These are phyloP conservation scores for Orthonychiurus folsomi DNA, from an alignment of 2,888 invertebrate species.

Conservation along the genomic window DNA sequence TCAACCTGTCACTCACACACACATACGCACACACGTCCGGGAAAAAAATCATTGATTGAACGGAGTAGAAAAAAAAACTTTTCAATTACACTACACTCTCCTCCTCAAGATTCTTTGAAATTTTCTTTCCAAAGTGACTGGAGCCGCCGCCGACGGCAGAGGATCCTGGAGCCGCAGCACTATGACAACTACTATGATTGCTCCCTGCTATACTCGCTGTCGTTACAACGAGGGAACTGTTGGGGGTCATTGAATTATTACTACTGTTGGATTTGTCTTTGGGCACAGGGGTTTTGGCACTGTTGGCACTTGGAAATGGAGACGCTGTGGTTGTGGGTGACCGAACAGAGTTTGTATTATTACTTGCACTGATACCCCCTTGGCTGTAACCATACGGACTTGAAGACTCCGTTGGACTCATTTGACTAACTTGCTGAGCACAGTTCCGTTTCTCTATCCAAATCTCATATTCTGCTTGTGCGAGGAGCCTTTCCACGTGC, in stretches of 20 bases:
- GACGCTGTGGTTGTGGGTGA: constrained; percentile 13
- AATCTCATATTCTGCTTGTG: constrained; percentile 41
- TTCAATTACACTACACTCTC: constrained; percentile 39
- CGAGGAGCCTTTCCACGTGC: constrained; percentile 40
- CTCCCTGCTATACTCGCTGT: background rate
- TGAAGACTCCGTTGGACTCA: constrained; percentile 37
- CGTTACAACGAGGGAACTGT: constrained; percentile 5
- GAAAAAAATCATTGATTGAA: background rate
- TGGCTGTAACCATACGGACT: constrained; percentile 37
- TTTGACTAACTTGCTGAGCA: constrained; percentile 40
- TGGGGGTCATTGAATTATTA: background rate
- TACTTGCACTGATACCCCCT: constrained; percentile 18
- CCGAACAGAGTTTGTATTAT: constrained; percentile 8
- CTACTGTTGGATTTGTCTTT: constrained; percentile 22
- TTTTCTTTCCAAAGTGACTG: constrained; percentile 35
- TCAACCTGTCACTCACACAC: background rate
- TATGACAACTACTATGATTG: constrained; percentile 14
- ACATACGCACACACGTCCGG: background rate
- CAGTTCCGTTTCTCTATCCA: constrained; percentile 40
- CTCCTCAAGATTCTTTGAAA: constrained; percentile 40
- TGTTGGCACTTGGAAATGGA: constrained; percentile 37
- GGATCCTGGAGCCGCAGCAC: background rate
- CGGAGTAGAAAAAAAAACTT: background rate
- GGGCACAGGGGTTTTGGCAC: constrained; percentile 29
- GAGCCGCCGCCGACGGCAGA: constrained; percentile 7